These are phyloP conservation scores for Cylas formicarius DNA, from an alignment of 1,140 invertebrate species.

Conservation along the genomic window DNA sequence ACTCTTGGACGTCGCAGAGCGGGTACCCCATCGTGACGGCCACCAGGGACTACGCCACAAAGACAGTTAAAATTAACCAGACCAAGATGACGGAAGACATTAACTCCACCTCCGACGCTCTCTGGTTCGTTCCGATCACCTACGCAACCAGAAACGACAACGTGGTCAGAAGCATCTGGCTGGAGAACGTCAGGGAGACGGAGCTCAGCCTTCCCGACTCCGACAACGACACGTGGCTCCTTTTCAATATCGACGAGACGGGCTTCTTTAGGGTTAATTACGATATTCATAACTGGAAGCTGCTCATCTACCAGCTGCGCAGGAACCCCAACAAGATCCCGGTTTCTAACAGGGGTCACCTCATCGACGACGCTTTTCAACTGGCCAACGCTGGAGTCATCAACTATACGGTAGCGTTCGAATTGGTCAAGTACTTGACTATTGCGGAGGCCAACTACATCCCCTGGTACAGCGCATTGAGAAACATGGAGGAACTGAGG, in stretches of 20 bases:
- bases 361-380: constrained; percentile 51
- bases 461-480: constrained; percentile 34
- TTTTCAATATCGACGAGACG: constrained; percentile 49
- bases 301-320: constrained; percentile 46
- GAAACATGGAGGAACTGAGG: constrained; percentile 24
- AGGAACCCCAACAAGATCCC: constrained; percentile 47
- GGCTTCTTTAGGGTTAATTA: constrained; percentile 61
- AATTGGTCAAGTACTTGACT: constrained; percentile 54
- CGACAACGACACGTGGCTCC: constrained; percentile 42
- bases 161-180: constrained; percentile 36
- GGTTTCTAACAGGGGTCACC: constrained; percentile 60
- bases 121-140: constrained; percentile 52
- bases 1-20: constrained; percentile 58
- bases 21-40: constrained; percentile 60
- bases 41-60: constrained; percentile 45
- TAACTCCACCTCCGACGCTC: constrained; percentile 17
- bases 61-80: constrained; percentile 31
- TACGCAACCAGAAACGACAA: constrained; percentile 38
- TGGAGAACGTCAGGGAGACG: constrained; percentile 34
- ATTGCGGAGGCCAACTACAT: constrained; percentile 33
- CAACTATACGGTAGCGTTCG: constrained; percentile 54
- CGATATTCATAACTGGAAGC: constrained; percentile 53
- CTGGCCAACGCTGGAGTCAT: constrained; percentile 48
- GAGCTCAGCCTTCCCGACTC: constrained; percentile 19
- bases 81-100: constrained; percentile 28